phyloP scores from a whole-genome alignment of 2,113 vertebrate genomes.

The Macroglossus sobrinus region DNA sequence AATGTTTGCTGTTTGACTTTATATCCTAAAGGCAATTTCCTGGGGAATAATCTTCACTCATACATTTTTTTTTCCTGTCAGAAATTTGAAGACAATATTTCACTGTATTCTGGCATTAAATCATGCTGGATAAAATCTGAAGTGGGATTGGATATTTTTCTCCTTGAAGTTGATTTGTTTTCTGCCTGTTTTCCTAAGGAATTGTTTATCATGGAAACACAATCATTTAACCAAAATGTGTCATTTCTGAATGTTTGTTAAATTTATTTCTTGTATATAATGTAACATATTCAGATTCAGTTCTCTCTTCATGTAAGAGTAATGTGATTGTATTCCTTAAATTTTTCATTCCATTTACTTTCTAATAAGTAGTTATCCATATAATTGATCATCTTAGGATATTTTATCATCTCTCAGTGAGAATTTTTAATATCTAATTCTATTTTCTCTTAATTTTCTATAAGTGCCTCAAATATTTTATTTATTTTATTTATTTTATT shows the following conservation, averaged over 20 bases:
- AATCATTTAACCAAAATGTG: background rate
- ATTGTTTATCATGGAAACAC: background rate
- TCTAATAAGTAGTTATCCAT: background rate
- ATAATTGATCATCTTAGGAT: background rate
- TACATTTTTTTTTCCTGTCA: background rate
- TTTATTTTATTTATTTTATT: background rate
- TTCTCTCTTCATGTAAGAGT: background rate
- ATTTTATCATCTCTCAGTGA: background rate
- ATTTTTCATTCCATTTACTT: background rate
- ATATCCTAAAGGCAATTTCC: background rate
- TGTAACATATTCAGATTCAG: background rate
- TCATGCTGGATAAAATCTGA: background rate
- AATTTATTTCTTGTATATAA: background rate
- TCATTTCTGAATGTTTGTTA: background rate
- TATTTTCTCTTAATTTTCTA: background rate
- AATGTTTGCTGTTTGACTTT: background rate
- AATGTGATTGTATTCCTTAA: background rate
- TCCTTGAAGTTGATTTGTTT: background rate
- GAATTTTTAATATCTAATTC: background rate
- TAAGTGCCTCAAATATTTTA: background rate
- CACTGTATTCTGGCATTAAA: background rate
- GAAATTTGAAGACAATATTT: background rate
- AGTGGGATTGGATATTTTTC: background rate
- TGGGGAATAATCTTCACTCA: background rate
- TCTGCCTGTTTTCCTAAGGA: background rate